Evolutionary conservation across 2,888 invertebrate species (phyloP), one percentile per base, ranked within the genome.

Genomic region (Galerucella calmariensis): DNA sequence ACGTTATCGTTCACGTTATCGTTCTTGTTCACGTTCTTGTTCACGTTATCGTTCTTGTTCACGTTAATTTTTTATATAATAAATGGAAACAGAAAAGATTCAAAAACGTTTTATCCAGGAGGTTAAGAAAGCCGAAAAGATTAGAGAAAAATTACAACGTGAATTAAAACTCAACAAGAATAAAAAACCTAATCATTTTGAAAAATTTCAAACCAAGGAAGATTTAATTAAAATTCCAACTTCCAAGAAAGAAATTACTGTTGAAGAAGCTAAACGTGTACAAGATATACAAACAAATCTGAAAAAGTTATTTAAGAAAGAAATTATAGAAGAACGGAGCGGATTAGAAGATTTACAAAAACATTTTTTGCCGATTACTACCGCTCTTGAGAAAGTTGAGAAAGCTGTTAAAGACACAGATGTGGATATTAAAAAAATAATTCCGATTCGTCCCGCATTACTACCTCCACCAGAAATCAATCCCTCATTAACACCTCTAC

Each of bases 261-360:
- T 61, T 20, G 14, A 44, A 48, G 9, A 69, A 14, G 61, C 35
- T 58, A 68, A 35, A 58, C 68, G 27, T 2, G 35, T 44, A 10
- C 14, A 69, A 61, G 41, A 61, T 16, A 14, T 61, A 61, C 58
- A 69, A 69, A 59, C 8, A 10, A 6, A 69, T 5, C 35, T 69
- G 11, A 69, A 69, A 69, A 35, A 69, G 20, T 12, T 5, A 20
- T 69, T 69, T 44, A 69, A 69, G 61, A 59, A 44, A 16, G 16
- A 69, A 69, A 69, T 69, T 69, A 16, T 41, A n/a, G 20, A 69
- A 14, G 59, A 69, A 20, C 59, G 44, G 20, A 69, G 61, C 41
- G 59, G 69, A 41, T 14, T 61, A 61, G 69, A 69, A 14, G 27
- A 59, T 35, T 44, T 59, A 35, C 10, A 59, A 44, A 59, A 69